Percentiles rank a stretch among this genome's conserved stretches.
phyloP scores from a whole-genome alignment of 1,140 invertebrate genomes.

The Papilio aristodemus region DNA sequence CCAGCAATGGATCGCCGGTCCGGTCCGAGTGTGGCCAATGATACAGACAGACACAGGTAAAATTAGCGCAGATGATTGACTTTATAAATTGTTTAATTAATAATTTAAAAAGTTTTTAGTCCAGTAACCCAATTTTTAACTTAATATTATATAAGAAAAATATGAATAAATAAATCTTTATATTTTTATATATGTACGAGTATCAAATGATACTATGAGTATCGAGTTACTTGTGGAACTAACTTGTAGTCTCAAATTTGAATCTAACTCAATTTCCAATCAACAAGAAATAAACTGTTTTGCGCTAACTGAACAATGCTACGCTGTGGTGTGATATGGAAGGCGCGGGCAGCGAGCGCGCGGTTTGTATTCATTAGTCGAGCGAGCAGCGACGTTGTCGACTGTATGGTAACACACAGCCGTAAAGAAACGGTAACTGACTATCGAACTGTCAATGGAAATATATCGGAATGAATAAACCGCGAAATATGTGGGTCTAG shows the following conservation, averaged over 20 bases:
- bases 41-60: too few relatives aligned
- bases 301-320: background rate
- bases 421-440: background rate
- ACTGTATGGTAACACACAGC: slow-evolving; percentile 31
- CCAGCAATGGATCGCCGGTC: too few relatives aligned
- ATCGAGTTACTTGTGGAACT: background rate
- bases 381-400: slow-evolving; percentile 29
- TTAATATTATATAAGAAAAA: too few relatives aligned
- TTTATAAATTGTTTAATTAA: too few relatives aligned
- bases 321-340: background rate
- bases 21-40: too few relatives aligned
- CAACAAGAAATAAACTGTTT: background rate
- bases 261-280: background rate
- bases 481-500: background rate
- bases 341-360: slow-evolving; percentile 28
- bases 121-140: too few relatives aligned
- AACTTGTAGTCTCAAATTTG: background rate
- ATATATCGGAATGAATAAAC: background rate
- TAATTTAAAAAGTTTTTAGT: too few relatives aligned
- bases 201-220: too few relatives aligned
- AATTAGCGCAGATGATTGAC: too few relatives aligned
- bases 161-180: too few relatives aligned
- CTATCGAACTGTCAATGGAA: background rate
- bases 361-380: slow-evolving; percentile 51
- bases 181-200: too few relatives aligned